Percentiles rank a stretch among this genome's conserved stretches.
Evolutionary conservation across 1,140 invertebrate species (phyloP).

Genomic region (Hycleus cichorii): DNA sequence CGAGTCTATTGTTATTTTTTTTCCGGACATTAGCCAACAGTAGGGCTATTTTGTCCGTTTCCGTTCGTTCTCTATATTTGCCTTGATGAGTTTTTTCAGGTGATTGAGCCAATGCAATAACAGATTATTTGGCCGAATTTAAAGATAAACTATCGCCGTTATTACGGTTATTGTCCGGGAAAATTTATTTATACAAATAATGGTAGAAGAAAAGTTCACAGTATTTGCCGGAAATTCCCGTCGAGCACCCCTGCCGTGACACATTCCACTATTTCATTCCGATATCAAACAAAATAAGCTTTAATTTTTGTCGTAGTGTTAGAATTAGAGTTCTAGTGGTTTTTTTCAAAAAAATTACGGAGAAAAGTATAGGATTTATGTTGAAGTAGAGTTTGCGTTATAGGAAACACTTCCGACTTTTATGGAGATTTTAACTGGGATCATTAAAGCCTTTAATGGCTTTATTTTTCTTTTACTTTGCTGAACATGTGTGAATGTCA

Average conservation of each 20-base stretch:
- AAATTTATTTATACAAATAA: too few species aligned
- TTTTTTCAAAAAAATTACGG: too few species aligned
- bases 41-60: conserved; percentile 8
- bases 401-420: conserved; percentile 21
- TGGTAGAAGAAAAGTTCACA: too few species aligned
- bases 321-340: too few species aligned
- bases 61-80: conserved; percentile 7
- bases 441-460: conserved; percentile 17
- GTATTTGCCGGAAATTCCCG: too few species aligned
- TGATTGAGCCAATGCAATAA: too few species aligned
- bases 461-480: conserved; percentile 10
- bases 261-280: conserved; percentile 19
- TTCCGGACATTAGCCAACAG: conserved; percentile 15
- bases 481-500: conserved; percentile 14
- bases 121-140: too few species aligned
- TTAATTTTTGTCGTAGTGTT: conserved; percentile 17
- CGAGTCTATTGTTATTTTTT: conserved; percentile 15
- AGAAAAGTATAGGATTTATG: conserved; percentile 12
- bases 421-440: conserved; percentile 9
- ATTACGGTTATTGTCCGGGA: too few species aligned
- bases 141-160: too few species aligned
- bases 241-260: conserved; percentile 7
- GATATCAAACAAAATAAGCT: conserved; percentile 16
- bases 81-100: conserved; percentile 1
- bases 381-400: conserved; percentile 13